Base-by-base conservation (phyloP, 2,888 invertebrate species). In the Drosophila kambysellisi region DNA sequence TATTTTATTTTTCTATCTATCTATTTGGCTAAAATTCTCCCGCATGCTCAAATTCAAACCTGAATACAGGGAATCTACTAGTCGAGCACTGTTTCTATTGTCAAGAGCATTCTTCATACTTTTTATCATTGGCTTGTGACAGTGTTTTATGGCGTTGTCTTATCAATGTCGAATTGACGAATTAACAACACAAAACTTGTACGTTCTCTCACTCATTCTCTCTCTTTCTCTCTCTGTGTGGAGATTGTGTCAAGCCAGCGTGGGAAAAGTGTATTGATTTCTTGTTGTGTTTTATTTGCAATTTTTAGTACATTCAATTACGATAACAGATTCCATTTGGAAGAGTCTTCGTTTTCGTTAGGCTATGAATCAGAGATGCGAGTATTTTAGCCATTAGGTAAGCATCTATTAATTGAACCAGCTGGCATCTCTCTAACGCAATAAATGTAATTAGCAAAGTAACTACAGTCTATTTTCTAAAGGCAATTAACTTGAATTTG, bases 401-500 rank as follows among this genome's bases (percentile, higher is more conserved):
- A 58, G 43, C 12, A 39, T 17, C 25, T 58, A 59, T n/a, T 15
- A 33, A 5, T 46, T 35, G 56, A 72, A 39, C 43, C n/a, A 61
- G 20, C 8, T 51, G 25, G 20, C 2, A 50, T 8, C 32, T 35
- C 8, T 37, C 35, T n/a, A 12, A 52, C 52, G 39, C 57, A 46
- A 58, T 65, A 62, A 68, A 51, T 76, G 58, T 58, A 65, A 77
- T 78, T 78, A 77, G 57, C 41, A 60, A 69, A 68, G 54, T 48
- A 65, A 53, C 70, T 33, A 67, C 64, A 64, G 81, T 67, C 76
- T 41, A 57, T 15, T 79, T 70, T 52, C 54, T 48, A 48, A 70
- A 72, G 68, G 62, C 71, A 72, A 72, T 88, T 83, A 77, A 43
- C 68, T 81, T 81, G 64, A 77, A 76, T 62, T 67, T 83, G 87